Conservation (phyloP, 2,113 vertebrate genomes). For the Corythaeola cristata region DNA sequence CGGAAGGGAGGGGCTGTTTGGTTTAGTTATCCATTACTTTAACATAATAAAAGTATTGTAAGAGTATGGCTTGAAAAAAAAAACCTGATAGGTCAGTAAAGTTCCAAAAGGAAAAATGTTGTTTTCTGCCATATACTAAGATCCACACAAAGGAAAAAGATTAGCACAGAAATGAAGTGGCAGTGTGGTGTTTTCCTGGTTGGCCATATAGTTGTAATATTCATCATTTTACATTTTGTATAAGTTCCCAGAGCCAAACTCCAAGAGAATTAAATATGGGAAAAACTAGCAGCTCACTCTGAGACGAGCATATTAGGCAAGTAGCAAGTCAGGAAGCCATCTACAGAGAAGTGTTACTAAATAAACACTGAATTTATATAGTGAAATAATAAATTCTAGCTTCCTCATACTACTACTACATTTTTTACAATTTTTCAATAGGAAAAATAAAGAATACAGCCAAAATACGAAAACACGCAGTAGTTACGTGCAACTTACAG, state of each 20-base stretch:
- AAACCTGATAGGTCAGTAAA: not conserved
- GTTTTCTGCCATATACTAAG: not conserved
- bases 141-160: not conserved
- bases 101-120: not conserved
- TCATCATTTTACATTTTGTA: not conserved
- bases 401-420: not conserved
- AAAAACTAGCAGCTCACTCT: not conserved
- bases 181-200: not conserved
- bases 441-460: not conserved
- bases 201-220: not conserved
- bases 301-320: no score
- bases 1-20: not conserved
- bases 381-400: not conserved
- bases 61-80: not conserved
- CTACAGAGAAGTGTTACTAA: not conserved
- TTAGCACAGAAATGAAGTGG: not conserved
- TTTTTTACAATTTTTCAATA: not conserved
- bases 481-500: constrained; percentile 46
- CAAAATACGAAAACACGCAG: not conserved
- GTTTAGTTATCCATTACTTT: not conserved
- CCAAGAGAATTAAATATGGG: not conserved
- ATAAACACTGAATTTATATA: not conserved
- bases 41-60: not conserved
- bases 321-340: not conserved
- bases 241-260: not conserved